Percentiles rank a stretch among this genome's conserved stretches.
These are phyloP conservation scores for Poeciliopsis paucimaculata DNA, from an alignment of 2,797 vertebrate genomes.

Conservation along the genomic window DNA sequence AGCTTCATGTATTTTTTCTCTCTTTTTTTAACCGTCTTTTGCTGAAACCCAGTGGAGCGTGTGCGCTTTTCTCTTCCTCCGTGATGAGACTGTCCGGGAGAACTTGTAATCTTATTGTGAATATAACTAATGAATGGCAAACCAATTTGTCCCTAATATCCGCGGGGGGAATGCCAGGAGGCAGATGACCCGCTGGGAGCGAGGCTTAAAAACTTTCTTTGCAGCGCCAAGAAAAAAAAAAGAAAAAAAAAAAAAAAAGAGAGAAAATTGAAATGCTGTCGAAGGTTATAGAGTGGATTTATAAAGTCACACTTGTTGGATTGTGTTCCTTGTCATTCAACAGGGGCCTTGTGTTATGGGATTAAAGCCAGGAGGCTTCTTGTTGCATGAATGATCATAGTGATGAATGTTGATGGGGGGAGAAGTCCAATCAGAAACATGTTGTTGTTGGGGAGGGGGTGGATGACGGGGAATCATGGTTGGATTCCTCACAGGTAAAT, in stretches of 20 bases:
- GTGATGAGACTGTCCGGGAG: conserved; percentile 84
- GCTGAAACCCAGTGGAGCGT: conserved; percentile 82
- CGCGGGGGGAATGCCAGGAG: conserved; percentile 78
- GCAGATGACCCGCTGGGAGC: conserved; percentile 72
- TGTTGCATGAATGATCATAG: conserved; percentile 57
- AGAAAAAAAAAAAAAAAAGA: conserved; percentile 50
- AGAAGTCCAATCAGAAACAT: background rate
- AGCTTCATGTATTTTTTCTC: conserved; percentile 60
- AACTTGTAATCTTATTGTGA: conserved; percentile 90
- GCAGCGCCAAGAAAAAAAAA: conserved; percentile 45
- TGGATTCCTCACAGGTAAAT: conserved; percentile 51
- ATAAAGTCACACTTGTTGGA: conserved; percentile 76
- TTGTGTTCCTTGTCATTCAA: conserved; percentile 55
- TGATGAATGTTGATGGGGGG: conserved; percentile 58
- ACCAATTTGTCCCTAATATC: conserved; percentile 89
- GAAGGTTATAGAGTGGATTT: conserved; percentile 48
- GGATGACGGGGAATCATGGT: conserved; percentile 21
- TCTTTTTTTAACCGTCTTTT: conserved; percentile 37
- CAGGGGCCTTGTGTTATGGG: conserved; percentile 32
- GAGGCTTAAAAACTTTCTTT: conserved; percentile 67
- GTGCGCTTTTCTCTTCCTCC: conserved; percentile 59
- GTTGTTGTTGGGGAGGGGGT: background rate
- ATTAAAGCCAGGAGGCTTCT: conserved; percentile 45
- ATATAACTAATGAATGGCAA: conserved; percentile 90
- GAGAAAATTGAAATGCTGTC: conserved; percentile 77